Evolutionary conservation across 2,888 invertebrate species (phyloP), one percentile per base, ranked within the genome.

Genomic region (Tinea pellionella): DNA sequence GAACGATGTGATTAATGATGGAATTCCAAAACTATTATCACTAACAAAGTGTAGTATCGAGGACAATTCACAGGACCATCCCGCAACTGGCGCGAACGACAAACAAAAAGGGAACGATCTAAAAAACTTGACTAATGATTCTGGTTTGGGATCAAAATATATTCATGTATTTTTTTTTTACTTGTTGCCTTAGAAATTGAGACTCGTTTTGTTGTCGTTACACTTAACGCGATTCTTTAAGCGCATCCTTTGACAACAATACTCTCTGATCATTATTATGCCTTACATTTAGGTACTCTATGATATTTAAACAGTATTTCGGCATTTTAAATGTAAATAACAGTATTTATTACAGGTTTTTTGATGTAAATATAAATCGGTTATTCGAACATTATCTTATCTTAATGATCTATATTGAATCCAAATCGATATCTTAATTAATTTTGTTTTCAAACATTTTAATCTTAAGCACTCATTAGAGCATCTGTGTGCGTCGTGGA

Each of bases 121-220:
- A 83, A 86, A 85, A 81, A 86, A 79, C 68, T 81, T 86, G 85
- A 87, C 85, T 86, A 87, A 87, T 86, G 87, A 85, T 81, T 83
- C 79, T 82, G 80, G 85, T 85, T 81, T 78, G 69, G 75, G 75
- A 84, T 85, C 85, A 82, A 82, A 47, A 47, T 37, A 85, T 80
- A 86, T 86, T 85, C 86, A 84, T 84, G 74, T 71, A 70, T 73
- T 79, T 81, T 82, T 80, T 82, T 81, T 81, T 80, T 82, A 78
- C 66, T 68, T 53, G 19, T 30, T 13, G 57, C 32, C 57, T 32
- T 57, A 32, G 30, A 24, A 24, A 53, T 24, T 24, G 16, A 32
- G 32, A 65, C 66, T 65, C 68, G 66, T 68, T 73, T 80, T 83
- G 84, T 85, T 85, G 85, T 81, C 61, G 55, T 61, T 82, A 79